Conservation (phyloP, 2,888 invertebrate genomes). For the Ectobius pallidus region DNA sequence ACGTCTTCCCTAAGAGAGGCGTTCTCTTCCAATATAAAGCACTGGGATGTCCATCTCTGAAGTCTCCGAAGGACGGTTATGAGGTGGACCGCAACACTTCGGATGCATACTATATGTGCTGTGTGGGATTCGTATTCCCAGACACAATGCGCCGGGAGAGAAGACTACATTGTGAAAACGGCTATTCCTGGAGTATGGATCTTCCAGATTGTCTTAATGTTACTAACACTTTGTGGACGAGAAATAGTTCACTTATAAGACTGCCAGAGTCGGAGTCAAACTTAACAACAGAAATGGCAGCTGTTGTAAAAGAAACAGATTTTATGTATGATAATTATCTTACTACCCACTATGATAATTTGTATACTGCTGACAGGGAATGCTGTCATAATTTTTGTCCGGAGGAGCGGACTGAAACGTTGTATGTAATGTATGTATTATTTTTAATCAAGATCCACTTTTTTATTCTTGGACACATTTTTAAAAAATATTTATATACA, state of each 20-base stretch:
- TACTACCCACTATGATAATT: no score
- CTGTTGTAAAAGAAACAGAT: constrained; percentile 29
- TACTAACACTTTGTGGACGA: background rate
- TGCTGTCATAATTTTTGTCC: no score
- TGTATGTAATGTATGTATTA: no score
- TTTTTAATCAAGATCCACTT: no score
- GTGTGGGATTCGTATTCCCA: constrained; percentile 69
- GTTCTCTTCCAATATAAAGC: constrained; percentile 67
- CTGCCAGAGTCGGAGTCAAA: background rate
- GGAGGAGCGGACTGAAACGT: no score
- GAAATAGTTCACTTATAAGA: background rate
- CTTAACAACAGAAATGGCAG: constrained; percentile 12
- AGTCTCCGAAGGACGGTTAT: constrained; percentile 71
- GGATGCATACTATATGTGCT: constrained; percentile 71
- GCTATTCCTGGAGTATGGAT: constrained; percentile 67
- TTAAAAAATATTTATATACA: no score
- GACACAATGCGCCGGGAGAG: constrained; percentile 68
- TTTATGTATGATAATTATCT: constrained; percentile 35
- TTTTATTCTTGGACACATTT: no score
- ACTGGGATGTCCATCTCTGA: constrained; percentile 57
- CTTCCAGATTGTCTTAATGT: constrained; percentile 41
- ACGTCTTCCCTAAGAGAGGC: constrained; percentile 66
- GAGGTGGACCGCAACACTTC: constrained; percentile 69
- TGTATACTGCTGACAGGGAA: no score
- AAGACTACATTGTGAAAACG: constrained; percentile 67